phyloP scores from a whole-genome alignment of 35 echinoderm and acorn worm genomes.

The Nesometra sesokonis region DNA sequence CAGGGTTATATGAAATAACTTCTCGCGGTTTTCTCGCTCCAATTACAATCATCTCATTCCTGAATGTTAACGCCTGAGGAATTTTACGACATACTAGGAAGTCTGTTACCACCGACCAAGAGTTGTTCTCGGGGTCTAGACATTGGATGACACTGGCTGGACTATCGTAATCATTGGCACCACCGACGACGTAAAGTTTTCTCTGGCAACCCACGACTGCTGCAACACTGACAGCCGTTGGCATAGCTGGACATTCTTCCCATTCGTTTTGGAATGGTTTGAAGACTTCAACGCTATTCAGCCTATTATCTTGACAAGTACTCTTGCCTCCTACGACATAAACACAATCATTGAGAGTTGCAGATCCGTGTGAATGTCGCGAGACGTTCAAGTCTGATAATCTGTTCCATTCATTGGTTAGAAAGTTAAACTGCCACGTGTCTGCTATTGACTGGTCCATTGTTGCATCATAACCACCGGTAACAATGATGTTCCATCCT shows the following conservation, averaged over 20 bases:
- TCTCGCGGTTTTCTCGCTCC: conserved; percentile 48
- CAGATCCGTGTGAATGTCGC: conserved; percentile 53
- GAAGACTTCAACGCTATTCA: conserved; percentile 50
- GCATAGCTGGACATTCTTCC: conserved; percentile 23
- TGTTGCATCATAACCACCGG: conserved; percentile 55
- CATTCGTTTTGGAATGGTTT: conserved; percentile 27
- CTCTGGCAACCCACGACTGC: conserved; percentile 14
- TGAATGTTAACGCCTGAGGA: conserved; percentile 7
- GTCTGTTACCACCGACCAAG: conserved; percentile 29
- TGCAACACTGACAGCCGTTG: conserved; percentile 56
- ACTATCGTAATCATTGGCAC: conserved; percentile 44
- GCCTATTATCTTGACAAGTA: conserved; percentile 19
- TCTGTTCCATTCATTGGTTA: conserved; percentile 46
- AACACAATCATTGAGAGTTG: not conserved
- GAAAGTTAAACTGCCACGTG: conserved; percentile 57
- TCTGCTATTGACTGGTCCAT: conserved; percentile 25
- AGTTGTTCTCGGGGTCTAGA: conserved; percentile 28
- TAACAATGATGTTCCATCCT: conserved; percentile 46
- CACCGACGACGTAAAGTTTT: conserved; percentile 51
- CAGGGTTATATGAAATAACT: conserved; percentile 8
- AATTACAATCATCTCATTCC: conserved; percentile 28
- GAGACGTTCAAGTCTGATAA: conserved; percentile 24
- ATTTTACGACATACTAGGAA: conserved; percentile 40
- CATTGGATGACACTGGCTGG: conserved; percentile 37
- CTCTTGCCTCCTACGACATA: conserved; percentile 73